Conservation (phyloP, 2,113 vertebrate genomes). For the Brevimyrus niger region DNA sequence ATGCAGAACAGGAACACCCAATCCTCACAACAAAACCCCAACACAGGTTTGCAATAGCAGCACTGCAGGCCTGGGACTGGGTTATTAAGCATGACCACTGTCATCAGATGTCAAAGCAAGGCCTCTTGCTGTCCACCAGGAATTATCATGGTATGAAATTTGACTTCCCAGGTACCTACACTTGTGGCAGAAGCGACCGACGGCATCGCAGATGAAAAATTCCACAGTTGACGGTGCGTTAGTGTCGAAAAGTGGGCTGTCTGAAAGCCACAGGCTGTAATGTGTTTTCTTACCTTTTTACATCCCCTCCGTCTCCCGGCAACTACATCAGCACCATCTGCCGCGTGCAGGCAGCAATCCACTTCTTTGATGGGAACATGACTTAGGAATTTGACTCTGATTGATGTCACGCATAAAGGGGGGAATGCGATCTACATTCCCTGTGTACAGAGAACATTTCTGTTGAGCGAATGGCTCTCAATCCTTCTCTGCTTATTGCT, state of each 20-base stretch:
- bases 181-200: neutral
- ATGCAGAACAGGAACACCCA: too few species aligned
- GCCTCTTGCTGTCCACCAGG: neutral
- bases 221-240: neutral
- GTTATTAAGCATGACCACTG: neutral
- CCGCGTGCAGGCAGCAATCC: neutral
- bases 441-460: neutral
- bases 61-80: neutral
- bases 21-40: too few species aligned
- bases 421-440: neutral
- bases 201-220: neutral
- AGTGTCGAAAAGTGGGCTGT: neutral
- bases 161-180: neutral
- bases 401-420: neutral
- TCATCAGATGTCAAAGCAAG: neutral
- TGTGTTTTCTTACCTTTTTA: neutral
- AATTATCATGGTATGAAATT: neutral
- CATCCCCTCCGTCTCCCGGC: neutral
- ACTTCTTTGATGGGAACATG: neutral
- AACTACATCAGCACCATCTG: neutral
- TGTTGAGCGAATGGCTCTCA: neutral
- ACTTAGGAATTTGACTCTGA: slow-evolving; percentile 3
- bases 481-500: neutral
- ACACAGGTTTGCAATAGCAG: neutral
- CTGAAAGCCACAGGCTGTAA: neutral